A percentile compares a stretch with the other conserved stretches of the same genome.
phyloP scores from a whole-genome alignment of 2,113 vertebrate species.

The Phainopepla nitens region DNA sequence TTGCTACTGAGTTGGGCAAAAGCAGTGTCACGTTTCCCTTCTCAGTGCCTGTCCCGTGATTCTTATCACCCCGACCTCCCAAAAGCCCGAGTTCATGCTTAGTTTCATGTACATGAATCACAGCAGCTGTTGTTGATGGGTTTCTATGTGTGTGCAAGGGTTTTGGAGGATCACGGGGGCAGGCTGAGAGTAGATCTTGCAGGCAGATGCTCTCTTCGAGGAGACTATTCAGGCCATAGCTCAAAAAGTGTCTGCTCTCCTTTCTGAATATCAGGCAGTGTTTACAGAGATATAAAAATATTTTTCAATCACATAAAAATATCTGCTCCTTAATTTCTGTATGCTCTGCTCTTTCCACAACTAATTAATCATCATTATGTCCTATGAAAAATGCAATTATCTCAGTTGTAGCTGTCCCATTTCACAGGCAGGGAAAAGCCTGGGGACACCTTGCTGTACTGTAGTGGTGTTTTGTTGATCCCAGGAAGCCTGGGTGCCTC shows the following conservation, averaged over 20 bases:
- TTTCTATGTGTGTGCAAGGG: background rate
- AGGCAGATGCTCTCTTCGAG: background rate
- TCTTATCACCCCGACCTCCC: background rate
- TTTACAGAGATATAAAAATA: constrained; percentile 26
- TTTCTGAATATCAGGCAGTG: background rate
- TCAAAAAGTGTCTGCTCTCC: background rate
- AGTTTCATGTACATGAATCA: background rate
- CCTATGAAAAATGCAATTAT: constrained; percentile 41
- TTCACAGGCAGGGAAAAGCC: background rate
- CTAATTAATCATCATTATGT: constrained; percentile 10
- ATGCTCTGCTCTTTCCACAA: background rate
- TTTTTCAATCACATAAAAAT: constrained; percentile 16
- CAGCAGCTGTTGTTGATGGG: background rate
- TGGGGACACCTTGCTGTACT: background rate
- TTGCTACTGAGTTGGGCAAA: background rate
- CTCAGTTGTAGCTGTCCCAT: background rate
- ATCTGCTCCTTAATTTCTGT: constrained; percentile 11
- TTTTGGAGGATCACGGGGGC: accelerated
- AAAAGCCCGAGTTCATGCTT: background rate
- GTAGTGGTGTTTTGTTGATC: background rate
- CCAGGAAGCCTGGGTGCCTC: background rate
- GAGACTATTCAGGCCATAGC: background rate
- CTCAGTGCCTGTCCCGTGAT: background rate
- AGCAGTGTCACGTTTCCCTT: background rate
- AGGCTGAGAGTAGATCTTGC: background rate